These are phyloP conservation scores for Sebastes taczanowskii DNA, from an alignment of 2,797 vertebrate genomes.

Conservation along the genomic window DNA sequence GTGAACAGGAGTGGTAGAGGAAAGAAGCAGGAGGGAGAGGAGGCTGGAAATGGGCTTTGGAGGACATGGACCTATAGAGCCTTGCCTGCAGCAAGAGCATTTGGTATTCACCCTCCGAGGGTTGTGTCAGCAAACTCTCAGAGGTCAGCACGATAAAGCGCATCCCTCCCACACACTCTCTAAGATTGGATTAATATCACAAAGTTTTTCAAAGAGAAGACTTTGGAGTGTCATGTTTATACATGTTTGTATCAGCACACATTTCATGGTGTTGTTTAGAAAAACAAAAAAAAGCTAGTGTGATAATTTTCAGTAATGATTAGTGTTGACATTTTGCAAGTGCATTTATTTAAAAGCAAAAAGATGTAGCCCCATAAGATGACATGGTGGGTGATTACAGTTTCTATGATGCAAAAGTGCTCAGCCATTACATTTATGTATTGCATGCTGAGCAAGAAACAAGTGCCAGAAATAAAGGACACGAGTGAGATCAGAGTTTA, in stretches of 20 bases:
- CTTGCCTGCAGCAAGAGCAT: slow-evolving; percentile 65
- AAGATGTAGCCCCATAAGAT: not conserved
- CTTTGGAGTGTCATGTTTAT: not conserved
- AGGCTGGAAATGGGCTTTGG: slow-evolving; percentile 52
- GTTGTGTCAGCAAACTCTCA: slow-evolving; percentile 71
- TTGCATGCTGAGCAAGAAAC: not conserved
- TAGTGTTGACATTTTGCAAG: not conserved
- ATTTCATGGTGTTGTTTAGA: not conserved
- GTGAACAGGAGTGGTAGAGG: slow-evolving; percentile 25
- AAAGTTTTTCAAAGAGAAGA: slow-evolving; percentile 22
- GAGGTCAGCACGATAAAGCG: slow-evolving; percentile 64
- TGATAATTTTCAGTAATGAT: not conserved
- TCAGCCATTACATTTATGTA: slow-evolving; percentile 1
- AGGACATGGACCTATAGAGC: slow-evolving; percentile 47
- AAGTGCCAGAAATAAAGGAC: not conserved
- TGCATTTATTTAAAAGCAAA: not conserved
- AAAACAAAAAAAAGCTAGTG: not conserved
- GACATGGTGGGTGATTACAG: not conserved
- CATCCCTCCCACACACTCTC: slow-evolving; percentile 52
- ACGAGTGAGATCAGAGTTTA: not conserved
- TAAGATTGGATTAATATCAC: slow-evolving; percentile 38
- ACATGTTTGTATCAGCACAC: not conserved
- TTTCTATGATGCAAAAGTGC: not conserved
- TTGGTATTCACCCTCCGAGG: slow-evolving; percentile 70
- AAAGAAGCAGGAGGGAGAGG: slow-evolving; percentile 27